Evolutionary conservation across 2,888 invertebrate species (phyloP).

Genomic region (Oscheius sp.): DNA sequence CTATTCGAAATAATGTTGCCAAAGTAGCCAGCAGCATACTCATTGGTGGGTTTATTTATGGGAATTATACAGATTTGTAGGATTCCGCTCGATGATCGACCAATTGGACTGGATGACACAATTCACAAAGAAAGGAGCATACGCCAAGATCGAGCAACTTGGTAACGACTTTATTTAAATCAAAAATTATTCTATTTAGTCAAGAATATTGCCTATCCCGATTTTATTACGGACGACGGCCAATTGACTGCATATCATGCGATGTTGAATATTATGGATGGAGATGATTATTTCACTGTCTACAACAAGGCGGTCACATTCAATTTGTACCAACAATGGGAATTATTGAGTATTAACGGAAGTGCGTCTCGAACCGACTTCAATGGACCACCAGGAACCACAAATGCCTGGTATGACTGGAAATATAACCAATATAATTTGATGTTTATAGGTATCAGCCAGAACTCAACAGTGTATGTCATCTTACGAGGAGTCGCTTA

Average conservation of each 20-base stretch:
- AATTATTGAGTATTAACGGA: conserved; percentile 25
- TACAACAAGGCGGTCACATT: conserved; percentile 41
- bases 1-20: conserved; percentile 58
- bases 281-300: conserved; percentile 46
- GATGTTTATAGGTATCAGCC: no score
- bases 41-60: conserved; percentile 37
- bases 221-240: conserved; percentile 59
- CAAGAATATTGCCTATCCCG: conserved; percentile 68
- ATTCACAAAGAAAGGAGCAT: conserved; percentile 63
- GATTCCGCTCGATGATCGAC: conserved; percentile 68
- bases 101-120: conserved; percentile 67
- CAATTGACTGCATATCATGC: conserved; percentile 56
- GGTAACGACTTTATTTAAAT: no score
- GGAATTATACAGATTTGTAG: conserved; percentile 10
- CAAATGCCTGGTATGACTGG: conserved; percentile 64
- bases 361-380: conserved; percentile 48
- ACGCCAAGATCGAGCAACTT: conserved; percentile 65
- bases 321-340: conserved; percentile 43
- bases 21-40: conserved; percentile 56
- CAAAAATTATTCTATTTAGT: no score
- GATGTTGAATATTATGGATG: conserved; percentile 24
- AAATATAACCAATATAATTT: no score
- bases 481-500: no score
- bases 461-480: conserved; percentile 50
- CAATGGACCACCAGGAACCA: conserved; percentile 57